These are phyloP conservation scores for Sceloporus tristichus DNA, from an alignment of 2,113 vertebrate genomes.

Conservation along the genomic window DNA sequence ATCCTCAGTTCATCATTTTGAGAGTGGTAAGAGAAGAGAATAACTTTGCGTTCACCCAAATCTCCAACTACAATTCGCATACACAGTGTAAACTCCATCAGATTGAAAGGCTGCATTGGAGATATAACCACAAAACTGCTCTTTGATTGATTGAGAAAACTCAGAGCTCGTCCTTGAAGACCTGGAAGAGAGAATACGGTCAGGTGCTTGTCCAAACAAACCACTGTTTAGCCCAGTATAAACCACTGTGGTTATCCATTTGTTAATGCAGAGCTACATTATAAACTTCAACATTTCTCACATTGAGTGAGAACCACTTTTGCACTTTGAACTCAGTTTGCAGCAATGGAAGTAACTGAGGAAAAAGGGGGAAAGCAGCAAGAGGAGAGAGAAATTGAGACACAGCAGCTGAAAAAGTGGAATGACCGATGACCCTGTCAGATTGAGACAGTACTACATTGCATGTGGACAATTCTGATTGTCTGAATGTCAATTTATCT, in stretches of 20 bases:
- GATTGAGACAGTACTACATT: too few species aligned
- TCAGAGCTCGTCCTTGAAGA: constrained; percentile 76
- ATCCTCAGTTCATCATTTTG: constrained; percentile 81
- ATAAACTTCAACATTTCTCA: too few species aligned
- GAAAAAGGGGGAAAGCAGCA: too few species aligned
- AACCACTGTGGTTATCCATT: not conserved
- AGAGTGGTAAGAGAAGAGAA: constrained; percentile 84
- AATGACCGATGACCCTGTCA: too few species aligned
- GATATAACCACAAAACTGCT: constrained; percentile 80
- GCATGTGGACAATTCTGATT: too few species aligned
- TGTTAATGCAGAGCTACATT: not conserved
- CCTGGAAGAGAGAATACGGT: constrained; percentile 51
- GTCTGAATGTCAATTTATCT: too few species aligned
- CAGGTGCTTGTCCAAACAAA: not conserved
- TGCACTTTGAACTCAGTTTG: too few species aligned
- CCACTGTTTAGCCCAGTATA: not conserved
- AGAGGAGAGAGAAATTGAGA: too few species aligned
- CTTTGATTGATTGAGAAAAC: constrained; percentile 83
- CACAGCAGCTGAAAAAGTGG: too few species aligned
- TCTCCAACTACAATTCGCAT: constrained; percentile 80
- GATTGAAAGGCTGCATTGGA: constrained; percentile 76
- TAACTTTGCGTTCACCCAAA: constrained; percentile 77
- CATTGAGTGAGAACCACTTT: too few species aligned
- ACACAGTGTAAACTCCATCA: constrained; percentile 82
- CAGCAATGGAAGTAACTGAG: too few species aligned